Base-by-base conservation (phyloP, 1,140 invertebrate genomes). In the Dreissena rostriformis region DNA sequence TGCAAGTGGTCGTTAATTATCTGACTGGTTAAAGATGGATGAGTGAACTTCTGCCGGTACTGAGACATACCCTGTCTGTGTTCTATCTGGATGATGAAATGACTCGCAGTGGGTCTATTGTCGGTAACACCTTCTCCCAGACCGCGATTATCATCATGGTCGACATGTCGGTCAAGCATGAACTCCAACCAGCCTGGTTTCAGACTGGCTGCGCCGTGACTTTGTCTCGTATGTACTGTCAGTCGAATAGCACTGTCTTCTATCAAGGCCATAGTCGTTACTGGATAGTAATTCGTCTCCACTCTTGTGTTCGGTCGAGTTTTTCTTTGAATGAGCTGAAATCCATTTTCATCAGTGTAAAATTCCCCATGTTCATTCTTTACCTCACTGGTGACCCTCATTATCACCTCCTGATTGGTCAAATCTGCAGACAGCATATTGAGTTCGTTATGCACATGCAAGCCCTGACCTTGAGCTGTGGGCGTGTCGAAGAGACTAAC, bases 231-330 rank as follows among this genome's bases (percentile, higher is more conserved):
- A 65, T 92, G 87, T 17, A 93, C 39, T 17, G 90, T 89, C 51
- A 93, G 19, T 28, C 92, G 84, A 29, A 71, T 83, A 0, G 24
- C 14, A 14, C 86, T 71, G 79, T 92, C 98, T 94, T 99, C 96
- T 81, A 99, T 96, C 90, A 97, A 98, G 0, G 96, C 96, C 79
- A 96, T 96, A 6, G 96, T 95, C 11, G 98, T 96, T 92, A 99
- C 95, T n/a, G 99, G 99, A 95, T 99, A 99, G 93, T 97, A 99
- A 94, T 99, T 99, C 0, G 96, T 98, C 95, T 99, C 98, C 0
- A 98, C 91, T 0, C 98, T 98, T 19, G 99, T 92, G 93, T 99
- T 98, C 0, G 95, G 93, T 83, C 96, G 95, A 86, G 96, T 96
- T n/a, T 88, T 86, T 14, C 91, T 72, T 22, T 84, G 72, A 71